Conservation (phyloP, 2,113 vertebrate genomes). For the Phylloscopus trochilus region DNA sequence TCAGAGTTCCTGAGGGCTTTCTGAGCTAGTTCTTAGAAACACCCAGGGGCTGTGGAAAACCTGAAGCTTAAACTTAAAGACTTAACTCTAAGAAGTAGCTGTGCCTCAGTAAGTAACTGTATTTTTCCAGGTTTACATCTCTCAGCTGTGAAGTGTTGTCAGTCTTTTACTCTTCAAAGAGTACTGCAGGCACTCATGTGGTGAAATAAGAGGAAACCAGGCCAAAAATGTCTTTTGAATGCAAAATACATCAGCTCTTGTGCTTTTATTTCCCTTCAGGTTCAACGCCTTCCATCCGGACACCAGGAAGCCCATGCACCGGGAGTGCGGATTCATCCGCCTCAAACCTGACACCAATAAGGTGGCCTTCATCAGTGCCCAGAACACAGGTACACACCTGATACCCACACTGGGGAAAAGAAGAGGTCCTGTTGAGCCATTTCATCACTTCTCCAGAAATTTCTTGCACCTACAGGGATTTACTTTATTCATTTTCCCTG, state of each 20-base stretch:
- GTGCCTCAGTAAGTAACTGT: fast-evolving
- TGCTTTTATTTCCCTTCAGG: constrained; percentile 64
- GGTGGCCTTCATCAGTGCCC: constrained; percentile 93
- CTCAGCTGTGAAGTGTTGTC: fast-evolving
- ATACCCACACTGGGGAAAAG: neutral
- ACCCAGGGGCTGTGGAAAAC: neutral
- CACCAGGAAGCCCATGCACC: constrained; percentile 89
- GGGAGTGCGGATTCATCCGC: constrained; percentile 92
- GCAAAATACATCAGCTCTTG: neutral
- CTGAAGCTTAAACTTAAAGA: neutral
- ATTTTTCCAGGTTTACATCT: neutral
- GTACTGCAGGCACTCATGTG: neutral
- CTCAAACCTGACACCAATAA: constrained; percentile 88
- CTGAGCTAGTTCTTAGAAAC: neutral
- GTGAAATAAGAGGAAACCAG: neutral
- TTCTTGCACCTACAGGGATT: neutral
- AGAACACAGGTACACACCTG: constrained; percentile 86
- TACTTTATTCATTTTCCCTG: neutral
- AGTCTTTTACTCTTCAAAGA: neutral
- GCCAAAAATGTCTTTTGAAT: neutral
- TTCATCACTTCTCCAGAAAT: neutral
- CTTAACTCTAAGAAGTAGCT: neutral
- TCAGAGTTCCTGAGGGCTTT: neutral
- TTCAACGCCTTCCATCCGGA: constrained; percentile 90
- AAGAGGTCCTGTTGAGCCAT: neutral